Evolutionary conservation across 2,888 invertebrate species (phyloP).

Genomic region (Cantharis nigra): DNA sequence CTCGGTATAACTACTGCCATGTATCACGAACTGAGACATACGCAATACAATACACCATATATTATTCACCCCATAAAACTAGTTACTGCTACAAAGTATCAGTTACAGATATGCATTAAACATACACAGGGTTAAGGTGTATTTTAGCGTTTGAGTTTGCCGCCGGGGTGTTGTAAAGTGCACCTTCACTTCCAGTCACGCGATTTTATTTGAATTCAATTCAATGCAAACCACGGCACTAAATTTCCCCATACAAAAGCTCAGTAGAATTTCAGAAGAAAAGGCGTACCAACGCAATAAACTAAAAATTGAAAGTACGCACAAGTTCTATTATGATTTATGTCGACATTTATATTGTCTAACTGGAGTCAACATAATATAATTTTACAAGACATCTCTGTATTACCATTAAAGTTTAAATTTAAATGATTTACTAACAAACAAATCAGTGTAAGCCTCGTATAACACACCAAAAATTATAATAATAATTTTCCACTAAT

Average conservation of each 20-base stretch:
- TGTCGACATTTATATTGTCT: neutral
- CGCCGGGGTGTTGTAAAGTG: slow-evolving; percentile 50
- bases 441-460: neutral
- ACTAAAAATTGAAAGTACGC: neutral
- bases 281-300: neutral
- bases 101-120: slow-evolving; percentile 40
- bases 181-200: slow-evolving; percentile 46
- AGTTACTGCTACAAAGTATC: slow-evolving; percentile 47
- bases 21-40: slow-evolving; percentile 49
- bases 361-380: neutral
- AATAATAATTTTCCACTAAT: neutral
- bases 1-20: slow-evolving; percentile 51
- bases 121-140: slow-evolving; percentile 37
- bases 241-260: neutral
- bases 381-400: neutral
- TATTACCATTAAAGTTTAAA: neutral
- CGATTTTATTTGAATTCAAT: slow-evolving; percentile 52
- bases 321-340: neutral
- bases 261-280: neutral
- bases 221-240: slow-evolving; percentile 12
- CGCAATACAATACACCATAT: slow-evolving; percentile 53
- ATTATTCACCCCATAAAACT: slow-evolving; percentile 54
- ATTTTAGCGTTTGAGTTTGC: slow-evolving; percentile 48
- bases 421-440: neutral
- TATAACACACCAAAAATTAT: neutral